Base-by-base conservation (phyloP, 2,888 invertebrate genomes). In the Barypeithes pellucidus region DNA sequence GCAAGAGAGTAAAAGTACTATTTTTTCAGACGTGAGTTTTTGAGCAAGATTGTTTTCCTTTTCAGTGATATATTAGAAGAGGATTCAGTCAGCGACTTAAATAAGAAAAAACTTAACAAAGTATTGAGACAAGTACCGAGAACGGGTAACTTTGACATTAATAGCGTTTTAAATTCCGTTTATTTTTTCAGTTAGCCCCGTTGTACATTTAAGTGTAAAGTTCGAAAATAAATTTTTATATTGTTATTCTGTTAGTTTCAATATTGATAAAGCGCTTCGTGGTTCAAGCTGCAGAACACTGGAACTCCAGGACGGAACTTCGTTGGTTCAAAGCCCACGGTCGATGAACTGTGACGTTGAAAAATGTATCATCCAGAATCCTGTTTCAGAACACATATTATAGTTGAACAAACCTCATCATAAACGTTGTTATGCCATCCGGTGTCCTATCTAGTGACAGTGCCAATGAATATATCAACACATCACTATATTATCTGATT, bases 151-250 rank as follows among this genome's bases (percentile, higher is more conserved):
- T 95, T 96, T 81, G 89, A 96, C 81, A 88, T 97, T 50, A 87
- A 89, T 0, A 89, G 91, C 79, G 95, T 97, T 22, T 87, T 95
- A 47, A 84, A 90, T 29, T 96, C 96, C 0, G 88, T 91, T 12
- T 97, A 96, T 85, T 97, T 97, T 87, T 97, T 97, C 86, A 95
- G 95, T 87, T 96, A 85, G 77, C 8, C 16, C 4, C 14, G 36
- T 16, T 52, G 29, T n/a, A 12, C 11, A 24, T 52, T n/a, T 54
- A 33, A 57, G n/a, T 2, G 52, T 29, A 52, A 52, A 52, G 29
- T 36, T 18, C 8, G 5, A 57, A 29, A 57, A 54, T 54, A 54
- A 29, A 57, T 57, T 33, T 57, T 57, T 57, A 57, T 57, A 57
- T 18, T 57, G 24, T n/a, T 61, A 61, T 29, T 3, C 45, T 24